Conservation (phyloP, 2,888 invertebrate genomes). For the Agrotis segetum region DNA sequence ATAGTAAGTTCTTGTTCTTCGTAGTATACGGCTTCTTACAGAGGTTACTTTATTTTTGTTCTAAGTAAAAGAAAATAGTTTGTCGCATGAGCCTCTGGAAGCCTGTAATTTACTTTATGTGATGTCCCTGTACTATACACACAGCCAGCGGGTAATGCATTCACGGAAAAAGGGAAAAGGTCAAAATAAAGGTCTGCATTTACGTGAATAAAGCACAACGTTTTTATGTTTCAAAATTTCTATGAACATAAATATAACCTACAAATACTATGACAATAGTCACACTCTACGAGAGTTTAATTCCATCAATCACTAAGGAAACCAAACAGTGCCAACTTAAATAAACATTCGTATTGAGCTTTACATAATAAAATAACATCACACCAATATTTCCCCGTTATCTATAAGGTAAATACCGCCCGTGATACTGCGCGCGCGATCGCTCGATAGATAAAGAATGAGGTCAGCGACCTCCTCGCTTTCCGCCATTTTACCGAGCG, state of each 20-base stretch:
- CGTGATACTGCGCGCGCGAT: conserved; percentile 96
- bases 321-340: background rate
- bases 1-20: conserved; percentile 77
- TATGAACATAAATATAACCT: background rate
- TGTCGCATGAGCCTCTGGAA: conserved; percentile 49
- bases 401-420: conserved; percentile 92
- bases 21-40: conserved; percentile 62
- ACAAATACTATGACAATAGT: background rate
- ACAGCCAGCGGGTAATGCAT: conserved; percentile 27
- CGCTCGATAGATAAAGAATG: conserved; percentile 97
- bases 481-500: conserved; percentile 95
- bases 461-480: conserved; percentile 96
- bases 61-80: conserved; percentile 65
- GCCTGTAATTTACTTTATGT: conserved; percentile 53
- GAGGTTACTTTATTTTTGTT: conserved; percentile 60
- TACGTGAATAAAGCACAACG: background rate
- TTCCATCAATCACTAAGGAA: background rate
- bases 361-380: conserved; percentile 53
- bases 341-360: conserved; percentile 34
- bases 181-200: conserved; percentile 20
- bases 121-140: conserved; percentile 13
- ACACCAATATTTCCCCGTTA: conserved; percentile 85
- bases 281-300: background rate
- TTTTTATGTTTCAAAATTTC: background rate
- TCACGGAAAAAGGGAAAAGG: background rate